Evolutionary conservation across 2,888 invertebrate genomes (phyloP).

Genomic region (Galerucella calmariensis): DNA sequence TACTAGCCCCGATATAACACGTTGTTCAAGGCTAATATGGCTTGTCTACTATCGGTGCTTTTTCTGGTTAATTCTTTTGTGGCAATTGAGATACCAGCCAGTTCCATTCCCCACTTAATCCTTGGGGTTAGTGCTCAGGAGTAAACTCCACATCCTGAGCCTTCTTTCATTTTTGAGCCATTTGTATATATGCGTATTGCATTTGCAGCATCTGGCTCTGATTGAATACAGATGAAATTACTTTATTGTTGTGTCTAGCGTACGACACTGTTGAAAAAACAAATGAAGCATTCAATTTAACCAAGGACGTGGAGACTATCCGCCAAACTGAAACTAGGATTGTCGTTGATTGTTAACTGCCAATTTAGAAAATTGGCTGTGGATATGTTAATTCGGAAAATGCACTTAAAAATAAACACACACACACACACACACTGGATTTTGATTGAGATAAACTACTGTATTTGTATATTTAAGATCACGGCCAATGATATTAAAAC

Average conservation of each 20-base stretch:
- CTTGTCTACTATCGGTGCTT: no score
- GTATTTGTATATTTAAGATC: conserved; percentile 1
- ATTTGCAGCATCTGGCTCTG: no score
- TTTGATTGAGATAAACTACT: conserved; percentile 7
- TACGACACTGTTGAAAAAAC: conserved; percentile 13
- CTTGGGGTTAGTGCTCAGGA: no score
- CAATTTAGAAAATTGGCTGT: conserved; percentile 38
- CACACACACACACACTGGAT: conserved; percentile 19
- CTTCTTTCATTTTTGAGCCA: no score
- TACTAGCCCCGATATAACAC: no score
- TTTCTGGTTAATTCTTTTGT: no score
- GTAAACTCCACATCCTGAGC: no score
- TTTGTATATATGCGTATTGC: no score
- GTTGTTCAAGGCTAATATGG: no score
- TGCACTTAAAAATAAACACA: conserved; percentile 36
- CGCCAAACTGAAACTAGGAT: conserved; percentile 35
- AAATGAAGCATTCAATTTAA: conserved; percentile 40
- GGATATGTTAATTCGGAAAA: conserved; percentile 42
- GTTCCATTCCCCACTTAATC: no score
- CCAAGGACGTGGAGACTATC: conserved; percentile 27
- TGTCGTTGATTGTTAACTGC: conserved; percentile 38
- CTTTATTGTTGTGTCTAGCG: background rate
- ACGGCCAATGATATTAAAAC: background rate
- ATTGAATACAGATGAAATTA: no score
- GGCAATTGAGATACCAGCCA: no score